Evolutionary conservation across 1,140 invertebrate species (phyloP).

Genomic region (Antheraea mylitta): DNA sequence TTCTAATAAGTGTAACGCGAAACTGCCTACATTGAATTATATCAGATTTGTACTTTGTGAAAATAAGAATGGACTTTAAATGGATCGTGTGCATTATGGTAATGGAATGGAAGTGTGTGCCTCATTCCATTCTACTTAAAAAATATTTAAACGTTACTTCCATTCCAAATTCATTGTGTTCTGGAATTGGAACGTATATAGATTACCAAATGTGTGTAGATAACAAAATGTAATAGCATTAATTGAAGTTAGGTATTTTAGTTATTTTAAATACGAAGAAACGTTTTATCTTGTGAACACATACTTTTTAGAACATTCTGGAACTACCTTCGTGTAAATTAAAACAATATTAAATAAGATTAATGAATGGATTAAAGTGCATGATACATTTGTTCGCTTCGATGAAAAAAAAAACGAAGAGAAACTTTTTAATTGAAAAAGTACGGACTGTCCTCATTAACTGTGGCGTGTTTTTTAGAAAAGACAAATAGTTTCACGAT

Average conservation of each 20-base stretch:
- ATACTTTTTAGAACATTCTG: too few relatives aligned
- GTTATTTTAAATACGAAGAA: too few relatives aligned
- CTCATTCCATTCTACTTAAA: slow-evolving; percentile 26
- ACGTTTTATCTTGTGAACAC: too few relatives aligned
- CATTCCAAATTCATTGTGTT: slow-evolving; percentile 23
- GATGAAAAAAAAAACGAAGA: too few relatives aligned
- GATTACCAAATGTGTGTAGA: too few relatives aligned
- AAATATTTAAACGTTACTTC: slow-evolving; percentile 6
- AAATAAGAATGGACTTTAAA: slow-evolving; percentile 20
- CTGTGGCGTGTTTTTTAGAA: slow-evolving; percentile 34
- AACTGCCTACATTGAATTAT: slow-evolving; percentile 58
- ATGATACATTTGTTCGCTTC: too few relatives aligned
- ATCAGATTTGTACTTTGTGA: slow-evolving; percentile 43
- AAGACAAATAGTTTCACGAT: slow-evolving; percentile 52
- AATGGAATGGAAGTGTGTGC: slow-evolving; percentile 19
- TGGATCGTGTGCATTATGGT: slow-evolving; percentile 17
- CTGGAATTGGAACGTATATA: slow-evolving; percentile 13
- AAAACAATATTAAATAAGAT: too few relatives aligned
- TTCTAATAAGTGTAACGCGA: slow-evolving; percentile 65
- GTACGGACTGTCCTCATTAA: background rate
- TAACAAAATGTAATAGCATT: too few relatives aligned
- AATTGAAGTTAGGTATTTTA: too few relatives aligned
- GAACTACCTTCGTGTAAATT: too few relatives aligned
- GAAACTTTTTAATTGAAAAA: too few relatives aligned
- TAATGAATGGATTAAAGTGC: too few relatives aligned